These are phyloP conservation scores for Protonibea diacanthus DNA, from an alignment of 2,797 vertebrate species.

Conservation along the genomic window DNA sequence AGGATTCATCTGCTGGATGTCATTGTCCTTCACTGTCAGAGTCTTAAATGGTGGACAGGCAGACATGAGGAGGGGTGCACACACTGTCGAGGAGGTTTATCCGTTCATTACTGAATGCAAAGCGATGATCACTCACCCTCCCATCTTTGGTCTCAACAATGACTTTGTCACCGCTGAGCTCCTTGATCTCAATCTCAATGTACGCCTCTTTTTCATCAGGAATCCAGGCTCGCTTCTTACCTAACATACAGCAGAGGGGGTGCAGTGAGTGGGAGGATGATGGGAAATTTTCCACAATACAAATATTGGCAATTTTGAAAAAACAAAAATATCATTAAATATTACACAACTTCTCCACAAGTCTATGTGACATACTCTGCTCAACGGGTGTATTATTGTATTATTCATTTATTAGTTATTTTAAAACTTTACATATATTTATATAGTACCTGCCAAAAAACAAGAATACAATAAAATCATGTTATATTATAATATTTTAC, in stretches of 20 bases:
- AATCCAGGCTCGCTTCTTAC: conserved; percentile 92
- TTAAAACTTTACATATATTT: background rate
- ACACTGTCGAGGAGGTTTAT: background rate
- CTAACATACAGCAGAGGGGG: conserved; percentile 69
- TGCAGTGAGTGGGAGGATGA: background rate
- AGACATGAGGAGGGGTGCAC: background rate
- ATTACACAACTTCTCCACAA: background rate
- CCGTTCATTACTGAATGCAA: background rate
- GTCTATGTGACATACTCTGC: background rate
- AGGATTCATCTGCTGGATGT: conserved; percentile 95
- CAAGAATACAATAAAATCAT: background rate
- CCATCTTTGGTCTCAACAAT: conserved; percentile 86
- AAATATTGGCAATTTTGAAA: background rate
- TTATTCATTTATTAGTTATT: background rate
- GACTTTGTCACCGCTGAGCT: conserved; percentile 88
- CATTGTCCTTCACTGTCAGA: conserved; percentile 87
- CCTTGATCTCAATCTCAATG: conserved; percentile 91
- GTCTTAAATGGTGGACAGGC: conserved; percentile 74
- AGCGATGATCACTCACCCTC: conserved; percentile 62
- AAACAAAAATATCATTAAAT: background rate
- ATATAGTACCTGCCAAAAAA: background rate
- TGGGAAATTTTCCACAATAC: background rate
- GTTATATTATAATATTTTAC: background rate
- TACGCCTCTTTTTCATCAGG: conserved; percentile 94
- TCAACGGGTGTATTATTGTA: background rate